Evolutionary conservation across 2,888 invertebrate genomes (phyloP).

Genomic region (Melieria crassipennis): DNA sequence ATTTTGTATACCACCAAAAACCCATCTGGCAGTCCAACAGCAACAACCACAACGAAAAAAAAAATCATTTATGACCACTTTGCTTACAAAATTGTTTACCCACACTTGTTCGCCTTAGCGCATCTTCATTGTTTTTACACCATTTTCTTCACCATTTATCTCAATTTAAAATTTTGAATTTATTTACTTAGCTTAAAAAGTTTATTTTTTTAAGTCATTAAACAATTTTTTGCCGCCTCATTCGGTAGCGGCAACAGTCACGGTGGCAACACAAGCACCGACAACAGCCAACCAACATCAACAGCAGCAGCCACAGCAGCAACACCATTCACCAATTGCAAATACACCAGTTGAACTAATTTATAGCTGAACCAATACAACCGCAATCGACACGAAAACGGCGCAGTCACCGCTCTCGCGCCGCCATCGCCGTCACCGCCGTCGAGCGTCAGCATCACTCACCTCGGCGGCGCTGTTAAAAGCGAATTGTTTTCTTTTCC

Average conservation of each 20-base stretch:
- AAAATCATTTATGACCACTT: too few species aligned
- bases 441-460: too few species aligned
- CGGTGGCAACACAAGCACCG: neutral
- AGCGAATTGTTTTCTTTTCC: too few species aligned
- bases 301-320: neutral
- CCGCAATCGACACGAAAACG: neutral
- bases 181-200: constrained; percentile 1
- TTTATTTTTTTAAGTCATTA: constrained; percentile 6
- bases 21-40: too few species aligned
- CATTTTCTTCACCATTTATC: constrained; percentile 2
- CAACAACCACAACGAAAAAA: too few species aligned
- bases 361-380: constrained; percentile 1
- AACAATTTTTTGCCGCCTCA: constrained; percentile 1
- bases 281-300: neutral
- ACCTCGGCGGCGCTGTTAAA: too few species aligned
- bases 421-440: neutral
- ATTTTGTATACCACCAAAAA: too few species aligned
- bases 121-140: neutral
- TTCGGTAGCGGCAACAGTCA: neutral
- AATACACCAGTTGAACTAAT: constrained; percentile 3
- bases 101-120: too few species aligned
- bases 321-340: neutral
- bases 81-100: too few species aligned
- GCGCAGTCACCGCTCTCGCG: neutral
- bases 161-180: constrained; percentile 2